Evolutionary conservation across 2,888 invertebrate genomes (phyloP), one percentile per base, ranked within the genome.

Genomic region (Aphodius sticticus): DNA sequence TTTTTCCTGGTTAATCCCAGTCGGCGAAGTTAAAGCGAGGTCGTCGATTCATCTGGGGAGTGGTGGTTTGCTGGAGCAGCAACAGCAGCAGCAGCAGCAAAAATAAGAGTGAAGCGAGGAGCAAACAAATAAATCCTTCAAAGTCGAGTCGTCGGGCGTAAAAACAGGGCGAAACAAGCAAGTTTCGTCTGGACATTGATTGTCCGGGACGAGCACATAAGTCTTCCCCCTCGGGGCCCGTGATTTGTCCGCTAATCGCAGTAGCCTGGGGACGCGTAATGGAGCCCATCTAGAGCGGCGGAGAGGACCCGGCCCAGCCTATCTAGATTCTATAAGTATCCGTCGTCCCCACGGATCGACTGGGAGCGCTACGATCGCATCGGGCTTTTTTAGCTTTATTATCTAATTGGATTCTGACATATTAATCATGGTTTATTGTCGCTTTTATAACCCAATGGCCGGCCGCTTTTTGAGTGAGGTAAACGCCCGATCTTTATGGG

Each of bases 241-340:
- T 87, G 88, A 89, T 89, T 88, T 88, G 88, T 88, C 88, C 88
- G 87, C 87, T 89, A 88, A 89, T 88, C 88, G 88, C 84, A 82
- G 84, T 82, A 83, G 86, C 85, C 86, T 84, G 84, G 88, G 87
- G 88, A 87, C 87, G 83, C 84, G 85, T 87, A 87, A 88, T 86
- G 85, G 87, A 84, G 82, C 85, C 85, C 84, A 84, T 86, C 86
- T 83, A 82, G 86, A 26, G 26, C 26, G 26, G 26, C 26, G 26
- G 26, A 26, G 26, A 84, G 83, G 82, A 83, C 84, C 78, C 80
- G 82, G 81, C 82, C 81, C 81, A 79, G 80, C 79, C 81, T 79
- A 83, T 85, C 84, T 83, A 84, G 84, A 85, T 85, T 84, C 85
- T 83, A 84, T 86, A 86, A 86, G 85, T 85, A 85, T 36, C n/a